Evolutionary conservation across 2,797 vertebrate genomes (phyloP).

Genomic region (Leucoraja ocellata): DNA sequence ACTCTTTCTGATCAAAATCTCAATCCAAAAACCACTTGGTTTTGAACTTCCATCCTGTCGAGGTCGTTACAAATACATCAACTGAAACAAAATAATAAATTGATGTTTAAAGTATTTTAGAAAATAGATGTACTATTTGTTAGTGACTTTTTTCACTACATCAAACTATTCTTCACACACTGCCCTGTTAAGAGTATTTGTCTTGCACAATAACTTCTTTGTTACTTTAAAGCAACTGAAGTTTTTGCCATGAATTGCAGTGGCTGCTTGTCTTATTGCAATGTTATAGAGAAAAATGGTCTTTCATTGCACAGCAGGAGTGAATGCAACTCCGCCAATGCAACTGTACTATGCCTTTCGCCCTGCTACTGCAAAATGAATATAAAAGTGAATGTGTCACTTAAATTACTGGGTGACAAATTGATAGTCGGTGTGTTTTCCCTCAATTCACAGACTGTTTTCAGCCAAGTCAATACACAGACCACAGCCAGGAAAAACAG

Average conservation of each 20-base stretch:
- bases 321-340: not conserved
- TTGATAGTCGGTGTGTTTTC: not conserved
- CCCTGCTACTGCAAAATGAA: not conserved
- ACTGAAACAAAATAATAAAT: too few species aligned
- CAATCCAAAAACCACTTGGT: not conserved
- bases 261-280: conserved; percentile 4
- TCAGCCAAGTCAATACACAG: conserved; percentile 1
- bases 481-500: not conserved
- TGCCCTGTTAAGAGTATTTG: not conserved
- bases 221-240: conserved; percentile 1
- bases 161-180: conserved; percentile 4
- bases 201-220: conserved; percentile 6
- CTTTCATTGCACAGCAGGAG: conserved; percentile 16
- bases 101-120: too few species aligned
- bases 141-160: not conserved
- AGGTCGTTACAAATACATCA: not conserved
- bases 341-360: not conserved
- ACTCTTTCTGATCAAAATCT: not conserved
- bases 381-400: not conserved
- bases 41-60: not conserved
- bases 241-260: not conserved
- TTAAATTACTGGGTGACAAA: conserved; percentile 25
- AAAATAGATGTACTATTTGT: too few species aligned
- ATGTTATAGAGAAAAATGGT: not conserved
- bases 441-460: not conserved